Base-by-base conservation (phyloP, 2,888 invertebrate genomes). In the Acleris cristana region DNA sequence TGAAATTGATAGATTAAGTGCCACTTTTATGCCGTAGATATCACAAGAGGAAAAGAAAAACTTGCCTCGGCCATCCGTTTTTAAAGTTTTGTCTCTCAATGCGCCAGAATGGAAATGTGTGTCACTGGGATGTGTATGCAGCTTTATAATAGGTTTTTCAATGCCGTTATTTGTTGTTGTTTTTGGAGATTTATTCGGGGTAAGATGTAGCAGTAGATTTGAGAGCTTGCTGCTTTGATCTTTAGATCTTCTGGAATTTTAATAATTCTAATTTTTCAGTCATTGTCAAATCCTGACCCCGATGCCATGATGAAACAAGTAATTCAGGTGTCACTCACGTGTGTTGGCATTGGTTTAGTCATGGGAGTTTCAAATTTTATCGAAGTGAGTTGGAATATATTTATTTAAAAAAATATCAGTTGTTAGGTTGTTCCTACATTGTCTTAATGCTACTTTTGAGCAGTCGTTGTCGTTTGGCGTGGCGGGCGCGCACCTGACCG, bases 401-500 rank as follows among this genome's bases (percentile, higher is more conserved):
- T 14, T 14, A 14, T 14, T 40, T 40, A 12, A 34, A 10, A 12
- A 4, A 0, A 10, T 14, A 40, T 40, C 4, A 1, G 1, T 40
- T 14, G 40, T 40, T 40, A 40, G 40, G 14, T 3, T 1, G 40
- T 14, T 14, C 14, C 40, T 40, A 40, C 14, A 14, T 12, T 1
- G 14, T 14, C 14, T 14, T 14, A 14, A 40, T 40, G 1, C 12
- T 40, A 14, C 40, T 40, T 40, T 14, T 14, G 40, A 40, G 14
- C 76, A 95, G 94, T 89, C 94, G 19, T 93, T 91, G 72, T 92
- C 94, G 75, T 97, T 96, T 80, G 95, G 95, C 0, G 87, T 95
- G 49, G 96, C 97, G 12, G 97, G 97, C n/a, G 96, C 97, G 79
- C 90, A 93, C 56, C 87, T 97, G 56, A 97, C 97, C 0, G 93